Conservation (phyloP, 35 echinoderm and acorn worm genomes). For the Eucidaris tribuloides region DNA sequence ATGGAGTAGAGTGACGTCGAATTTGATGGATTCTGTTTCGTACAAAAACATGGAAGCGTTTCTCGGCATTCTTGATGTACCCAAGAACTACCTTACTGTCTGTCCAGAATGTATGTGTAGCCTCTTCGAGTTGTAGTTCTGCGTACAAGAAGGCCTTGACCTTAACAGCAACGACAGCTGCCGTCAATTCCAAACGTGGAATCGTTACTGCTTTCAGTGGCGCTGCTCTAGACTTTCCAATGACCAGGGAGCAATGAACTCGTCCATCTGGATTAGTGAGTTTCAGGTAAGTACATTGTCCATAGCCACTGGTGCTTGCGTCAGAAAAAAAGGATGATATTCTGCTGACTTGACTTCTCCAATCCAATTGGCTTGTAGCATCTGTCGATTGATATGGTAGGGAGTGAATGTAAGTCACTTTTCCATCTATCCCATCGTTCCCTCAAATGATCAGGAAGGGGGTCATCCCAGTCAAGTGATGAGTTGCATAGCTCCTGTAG, state of each 20-base stretch:
- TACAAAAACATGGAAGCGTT: constrained; percentile 61
- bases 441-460: constrained; percentile 35
- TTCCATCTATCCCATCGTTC: constrained; percentile 51
- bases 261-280: no score
- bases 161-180: constrained; percentile 61
- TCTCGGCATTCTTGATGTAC: constrained; percentile 59
- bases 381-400: not conserved
- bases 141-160: not conserved
- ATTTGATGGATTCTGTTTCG: constrained; percentile 54
- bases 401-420: constrained; percentile 23
- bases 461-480: constrained; percentile 43
- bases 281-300: no score
- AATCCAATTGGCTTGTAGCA: constrained; percentile 9
- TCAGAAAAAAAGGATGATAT: constrained; percentile 44
- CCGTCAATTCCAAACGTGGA: constrained; percentile 71
- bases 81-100: constrained; percentile 69
- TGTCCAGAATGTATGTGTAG: constrained; percentile 38
- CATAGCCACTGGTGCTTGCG: constrained; percentile 47
- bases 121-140: not conserved
- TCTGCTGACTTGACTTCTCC: constrained; percentile 17
- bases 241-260: no score
- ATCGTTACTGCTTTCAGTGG: no score
- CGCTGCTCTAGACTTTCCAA: no score
- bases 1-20: not conserved
- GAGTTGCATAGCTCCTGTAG: constrained; percentile 50